Conservation (phyloP, 2,113 vertebrate genomes). For the Semicossyphus pulcher region DNA sequence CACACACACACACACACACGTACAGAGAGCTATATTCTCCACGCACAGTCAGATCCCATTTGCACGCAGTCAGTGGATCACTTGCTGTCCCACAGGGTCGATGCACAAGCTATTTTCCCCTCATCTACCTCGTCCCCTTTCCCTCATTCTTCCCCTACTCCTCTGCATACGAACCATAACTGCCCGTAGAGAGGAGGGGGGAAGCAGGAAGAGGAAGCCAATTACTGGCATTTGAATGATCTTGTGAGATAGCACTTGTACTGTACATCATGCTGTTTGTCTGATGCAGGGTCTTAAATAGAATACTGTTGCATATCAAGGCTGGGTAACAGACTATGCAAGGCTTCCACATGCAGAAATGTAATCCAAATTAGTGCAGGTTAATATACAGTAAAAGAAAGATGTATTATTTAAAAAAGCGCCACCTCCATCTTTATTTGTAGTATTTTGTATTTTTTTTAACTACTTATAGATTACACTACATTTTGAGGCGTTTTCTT, state of each 20-base stretch:
- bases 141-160: conserved; percentile 45
- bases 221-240: conserved; percentile 66
- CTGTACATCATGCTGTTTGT: conserved; percentile 44
- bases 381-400: no score
- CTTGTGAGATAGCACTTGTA: conserved; percentile 36
- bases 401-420: no score
- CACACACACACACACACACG: conserved; percentile 29
- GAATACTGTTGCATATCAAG: conserved; percentile 12
- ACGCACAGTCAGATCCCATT: conserved; percentile 60
- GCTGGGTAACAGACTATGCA: conserved; percentile 11
- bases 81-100: conserved; percentile 47
- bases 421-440: no score
- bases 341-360: conserved; percentile 9
- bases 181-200: conserved; percentile 59
- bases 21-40: conserved; percentile 46
- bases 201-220: conserved; percentile 58
- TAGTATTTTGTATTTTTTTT: not conserved
- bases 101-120: conserved; percentile 50
- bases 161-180: conserved; percentile 63
- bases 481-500: no score
- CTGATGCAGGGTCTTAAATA: conserved; percentile 38
- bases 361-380: not conserved
- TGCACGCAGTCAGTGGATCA: conserved; percentile 55
- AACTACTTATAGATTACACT: no score
- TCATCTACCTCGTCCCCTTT: conserved; percentile 43